Evolutionary conservation across 1,140 invertebrate genomes (phyloP), one percentile per base, ranked within the genome.

Genomic region (Lerema accius): DNA sequence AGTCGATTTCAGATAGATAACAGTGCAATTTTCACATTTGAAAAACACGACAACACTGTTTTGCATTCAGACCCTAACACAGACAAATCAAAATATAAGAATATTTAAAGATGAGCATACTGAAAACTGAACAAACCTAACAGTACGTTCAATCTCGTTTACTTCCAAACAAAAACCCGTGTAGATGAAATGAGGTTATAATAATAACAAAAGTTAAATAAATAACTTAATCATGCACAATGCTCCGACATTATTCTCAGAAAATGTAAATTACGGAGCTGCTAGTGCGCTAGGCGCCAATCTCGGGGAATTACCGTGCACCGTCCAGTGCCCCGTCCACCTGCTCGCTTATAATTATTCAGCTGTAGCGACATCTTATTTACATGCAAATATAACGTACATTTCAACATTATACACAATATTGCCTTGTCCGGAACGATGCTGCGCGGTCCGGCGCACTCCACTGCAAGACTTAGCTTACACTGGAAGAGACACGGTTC

Each of bases 381-480:
- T 63, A 53, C 60, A 63, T 63, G 49, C 48, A 63, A 63, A 63
- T 59, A 53, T 43, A 63, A 28, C 60, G 39, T 28, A 42, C 48
- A 53, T 63, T 63, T 46, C 39, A 50, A 46, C 49, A 63, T 53
- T 43, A 53, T 42, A 61, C 58, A 61, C 60, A 63, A 51, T 63
- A 58, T 58, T 58, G 39, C 53, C 42, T 45, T 14, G 53, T 43
- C 42, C 53, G 9, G 19, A 23, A 58, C 23, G 15, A 9, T 10
- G 13, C 35, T 16, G 49, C 15, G 11, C 53, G 26, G 53, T 56
- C 53, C 53, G 15, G n/a, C 19, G 53, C 23, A 45, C 53, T 46
- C n/a, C 4, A 49, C 1, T 32, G 4, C n/a, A 13, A 13, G 53
- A 45, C 5, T 9, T 58, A 45, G 10, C 3, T 19, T 13, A 6